Evolutionary conservation across 2,888 invertebrate genomes (phyloP).

Genomic region (Bimastos eiseni): DNA sequence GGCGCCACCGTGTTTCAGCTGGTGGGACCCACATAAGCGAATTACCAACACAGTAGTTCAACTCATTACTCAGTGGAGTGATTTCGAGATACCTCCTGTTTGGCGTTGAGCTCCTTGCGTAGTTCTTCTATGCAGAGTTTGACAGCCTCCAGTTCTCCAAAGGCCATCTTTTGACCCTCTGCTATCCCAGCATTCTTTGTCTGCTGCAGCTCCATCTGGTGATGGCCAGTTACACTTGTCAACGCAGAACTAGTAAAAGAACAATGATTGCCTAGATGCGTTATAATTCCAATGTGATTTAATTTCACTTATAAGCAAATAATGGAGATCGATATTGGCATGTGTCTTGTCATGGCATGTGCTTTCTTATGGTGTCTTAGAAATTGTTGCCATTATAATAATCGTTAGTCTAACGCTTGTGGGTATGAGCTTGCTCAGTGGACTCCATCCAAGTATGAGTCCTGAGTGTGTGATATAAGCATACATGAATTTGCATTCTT

Average conservation of each 20-base stretch:
- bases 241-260: slow-evolving; percentile 38
- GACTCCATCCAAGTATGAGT: neutral
- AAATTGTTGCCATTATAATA: no score
- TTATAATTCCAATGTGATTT: neutral
- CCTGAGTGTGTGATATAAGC: no score
- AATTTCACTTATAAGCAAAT: neutral
- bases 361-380: no score
- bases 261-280: neutral
- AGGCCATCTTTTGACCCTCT: slow-evolving; percentile 1
- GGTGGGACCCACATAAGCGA: no score
- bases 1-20: no score
- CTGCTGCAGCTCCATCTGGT: slow-evolving; percentile 40
- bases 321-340: neutral
- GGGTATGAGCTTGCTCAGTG: neutral
- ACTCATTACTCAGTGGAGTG: neutral
- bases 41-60: no score
- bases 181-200: slow-evolving; percentile 23
- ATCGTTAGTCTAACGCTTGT: no score
- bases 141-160: slow-evolving; percentile 22
- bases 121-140: slow-evolving; percentile 20
- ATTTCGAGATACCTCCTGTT: slow-evolving; percentile 7
- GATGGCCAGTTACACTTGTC: slow-evolving; percentile 38
- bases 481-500: neutral
- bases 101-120: slow-evolving; percentile 20
- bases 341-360: neutral